These are phyloP conservation scores for Leucoma salicis DNA, from an alignment of 2,888 invertebrate genomes.

Conservation along the genomic window DNA sequence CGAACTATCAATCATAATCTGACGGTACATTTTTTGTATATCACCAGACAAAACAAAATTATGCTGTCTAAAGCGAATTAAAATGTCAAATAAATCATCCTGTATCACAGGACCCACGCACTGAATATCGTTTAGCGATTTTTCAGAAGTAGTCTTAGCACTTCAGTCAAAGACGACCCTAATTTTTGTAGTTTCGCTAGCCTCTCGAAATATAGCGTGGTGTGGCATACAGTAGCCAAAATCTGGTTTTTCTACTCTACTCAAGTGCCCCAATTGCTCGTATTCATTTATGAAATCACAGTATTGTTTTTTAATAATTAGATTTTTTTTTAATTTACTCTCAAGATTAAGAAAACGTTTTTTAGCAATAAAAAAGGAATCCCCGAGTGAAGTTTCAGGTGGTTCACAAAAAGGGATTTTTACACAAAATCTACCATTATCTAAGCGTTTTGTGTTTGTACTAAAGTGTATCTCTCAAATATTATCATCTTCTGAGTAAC, in stretches of 20 bases:
- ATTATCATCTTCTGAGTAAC: background rate
- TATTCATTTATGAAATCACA: background rate
- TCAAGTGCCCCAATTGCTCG: background rate
- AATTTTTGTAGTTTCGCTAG: background rate
- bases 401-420: background rate
- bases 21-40: slow-evolving; percentile 1
- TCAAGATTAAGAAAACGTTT: background rate
- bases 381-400: background rate
- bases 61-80: background rate
- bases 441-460: background rate
- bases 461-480: background rate
- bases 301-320: background rate
- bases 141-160: background rate
- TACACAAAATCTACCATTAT: background rate
- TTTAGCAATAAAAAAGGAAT: background rate
- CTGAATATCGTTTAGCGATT: background rate
- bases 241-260: background rate
- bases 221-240: background rate
- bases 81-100: background rate
- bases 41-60: background rate
- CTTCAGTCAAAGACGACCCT: background rate
- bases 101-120: background rate
- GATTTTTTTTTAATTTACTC: background rate
- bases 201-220: background rate
- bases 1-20: background rate